Conservation (phyloP, 1,140 invertebrate species). For the Drosophila guanche region DNA sequence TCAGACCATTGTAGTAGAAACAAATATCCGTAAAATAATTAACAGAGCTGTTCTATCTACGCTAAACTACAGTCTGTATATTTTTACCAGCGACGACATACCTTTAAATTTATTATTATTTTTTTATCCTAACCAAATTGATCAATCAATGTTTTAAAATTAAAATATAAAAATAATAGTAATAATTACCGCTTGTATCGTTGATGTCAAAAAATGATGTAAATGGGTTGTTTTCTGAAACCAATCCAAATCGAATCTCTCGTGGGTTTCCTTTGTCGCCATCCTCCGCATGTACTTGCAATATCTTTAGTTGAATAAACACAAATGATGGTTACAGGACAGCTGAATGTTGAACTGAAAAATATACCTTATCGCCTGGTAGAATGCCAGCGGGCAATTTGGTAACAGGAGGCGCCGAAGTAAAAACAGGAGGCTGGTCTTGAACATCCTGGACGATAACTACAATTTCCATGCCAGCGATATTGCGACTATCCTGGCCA, state of each 20-base stretch:
- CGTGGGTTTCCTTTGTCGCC: conserved; percentile 93
- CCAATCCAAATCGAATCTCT: conserved; percentile 91
- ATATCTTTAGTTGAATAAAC: conserved; percentile 84
- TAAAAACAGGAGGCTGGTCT: conserved; percentile 93
- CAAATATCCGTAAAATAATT: too few species aligned
- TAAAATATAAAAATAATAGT: neutral
- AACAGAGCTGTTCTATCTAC: too few species aligned
- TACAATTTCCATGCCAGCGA: conserved; percentile 91
- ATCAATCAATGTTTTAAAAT: too few species aligned
- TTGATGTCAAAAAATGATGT: conserved; percentile 93
- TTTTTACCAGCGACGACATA: neutral
- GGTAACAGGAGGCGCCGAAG: conserved; percentile 91
- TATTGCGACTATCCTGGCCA: conserved; percentile 92
- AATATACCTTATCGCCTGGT: conserved; percentile 86
- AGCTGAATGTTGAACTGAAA: conserved; percentile 3
- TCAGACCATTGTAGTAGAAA: conserved; percentile 38
- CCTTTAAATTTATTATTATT: too few species aligned
- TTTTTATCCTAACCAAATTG: too few species aligned
- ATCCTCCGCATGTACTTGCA: conserved; percentile 93
- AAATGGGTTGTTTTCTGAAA: conserved; percentile 92
- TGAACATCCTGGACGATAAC: conserved; percentile 93
- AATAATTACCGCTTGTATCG: conserved; percentile 89
- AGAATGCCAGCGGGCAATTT: conserved; percentile 87
- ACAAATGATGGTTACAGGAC: neutral
- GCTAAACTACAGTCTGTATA: too few species aligned